Percentiles rank a stretch among this genome's conserved stretches.
phyloP scores from a whole-genome alignment of 2,888 invertebrate species.

The Rotaria magnacalcarata region DNA sequence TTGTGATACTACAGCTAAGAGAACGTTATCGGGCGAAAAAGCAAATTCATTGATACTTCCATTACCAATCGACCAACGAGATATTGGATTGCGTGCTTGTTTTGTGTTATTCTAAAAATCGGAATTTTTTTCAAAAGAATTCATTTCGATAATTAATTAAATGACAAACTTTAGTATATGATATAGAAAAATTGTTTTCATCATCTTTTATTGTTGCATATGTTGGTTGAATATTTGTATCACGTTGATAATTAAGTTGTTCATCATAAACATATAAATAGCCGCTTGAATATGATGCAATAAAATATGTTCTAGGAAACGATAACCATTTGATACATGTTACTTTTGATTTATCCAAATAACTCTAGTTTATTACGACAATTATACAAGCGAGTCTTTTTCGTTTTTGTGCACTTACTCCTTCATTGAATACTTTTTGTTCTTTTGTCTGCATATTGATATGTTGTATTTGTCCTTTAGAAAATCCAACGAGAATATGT shows the following conservation, averaged over 20 bases:
- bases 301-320: conserved; percentile 78
- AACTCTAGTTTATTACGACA: not conserved
- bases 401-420: conserved; percentile 64
- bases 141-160: no score
- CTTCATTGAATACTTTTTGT: conserved; percentile 92
- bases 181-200: conserved; percentile 32
- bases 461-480: conserved; percentile 93
- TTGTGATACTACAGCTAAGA: conserved; percentile 82
- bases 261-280: conserved; percentile 96
- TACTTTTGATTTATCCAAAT: conserved; percentile 82
- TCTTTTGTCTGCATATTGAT: conserved; percentile 95
- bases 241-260: conserved; percentile 62
- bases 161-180: not conserved
- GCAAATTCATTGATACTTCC: conserved; percentile 81
- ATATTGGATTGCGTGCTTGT: conserved; percentile 23
- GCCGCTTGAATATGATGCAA: conserved; percentile 89
- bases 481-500: conserved; percentile 88
- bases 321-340: conserved; percentile 98
- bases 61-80: conserved; percentile 22
- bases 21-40: conserved; percentile 87
- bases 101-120: not conserved
- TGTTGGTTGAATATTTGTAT: conserved; percentile 35
- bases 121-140: no score
- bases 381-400: no score
- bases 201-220: conserved; percentile 41